These are phyloP conservation scores for Sebastiscus albofasciatus DNA, from an alignment of 2,797 vertebrate species.

Conservation along the genomic window DNA sequence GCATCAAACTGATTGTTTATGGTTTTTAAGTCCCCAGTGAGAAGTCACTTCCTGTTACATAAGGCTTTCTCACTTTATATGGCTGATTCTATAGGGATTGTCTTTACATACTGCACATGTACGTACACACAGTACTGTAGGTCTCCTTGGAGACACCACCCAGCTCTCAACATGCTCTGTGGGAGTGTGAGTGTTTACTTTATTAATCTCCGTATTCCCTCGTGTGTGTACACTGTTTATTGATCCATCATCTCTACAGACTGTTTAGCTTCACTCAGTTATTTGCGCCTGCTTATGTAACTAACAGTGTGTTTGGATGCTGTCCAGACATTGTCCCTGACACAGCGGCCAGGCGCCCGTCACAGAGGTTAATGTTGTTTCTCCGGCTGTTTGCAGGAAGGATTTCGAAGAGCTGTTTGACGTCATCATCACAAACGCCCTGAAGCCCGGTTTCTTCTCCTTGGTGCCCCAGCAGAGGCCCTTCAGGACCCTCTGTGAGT, in stretches of 20 bases:
- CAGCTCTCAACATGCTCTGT: background rate
- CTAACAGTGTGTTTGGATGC: constrained; percentile 11
- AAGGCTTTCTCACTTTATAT: background rate
- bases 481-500: constrained; percentile 92
- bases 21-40: background rate
- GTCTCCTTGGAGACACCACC: background rate
- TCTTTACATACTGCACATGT: background rate
- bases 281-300: constrained; percentile 14
- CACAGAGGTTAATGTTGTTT: constrained; percentile 29
- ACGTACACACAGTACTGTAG: background rate
- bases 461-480: constrained; percentile 91
- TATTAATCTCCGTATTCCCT: constrained; percentile 1
- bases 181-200: constrained; percentile 39
- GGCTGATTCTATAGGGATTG: background rate
- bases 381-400: constrained; percentile 80
- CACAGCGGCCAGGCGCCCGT: background rate
- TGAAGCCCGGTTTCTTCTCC: constrained; percentile 97
- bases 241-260: constrained; percentile 11
- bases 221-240: constrained; percentile 4
- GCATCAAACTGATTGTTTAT: background rate
- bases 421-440: constrained; percentile 93
- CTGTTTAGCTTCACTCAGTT: constrained; percentile 12
- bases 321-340: constrained; percentile 27
- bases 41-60: background rate
- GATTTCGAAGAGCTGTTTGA: constrained; percentile 95